A percentile compares a stretch with the other conserved stretches of the same genome.
These are phyloP conservation scores for Drosophila punjabiensis DNA, from an alignment of 1,140 invertebrate genomes.

Conservation along the genomic window DNA sequence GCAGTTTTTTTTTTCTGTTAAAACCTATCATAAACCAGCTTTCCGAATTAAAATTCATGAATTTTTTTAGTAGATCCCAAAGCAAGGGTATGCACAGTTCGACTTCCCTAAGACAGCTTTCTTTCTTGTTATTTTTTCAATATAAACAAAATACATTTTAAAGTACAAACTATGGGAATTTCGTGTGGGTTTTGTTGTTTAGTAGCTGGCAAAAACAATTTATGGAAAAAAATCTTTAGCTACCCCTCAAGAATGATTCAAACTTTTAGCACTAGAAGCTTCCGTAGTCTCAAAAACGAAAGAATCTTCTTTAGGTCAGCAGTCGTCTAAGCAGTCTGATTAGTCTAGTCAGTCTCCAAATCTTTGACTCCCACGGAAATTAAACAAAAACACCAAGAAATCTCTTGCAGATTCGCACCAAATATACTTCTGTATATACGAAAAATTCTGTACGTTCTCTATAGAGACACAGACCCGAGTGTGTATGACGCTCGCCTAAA, in stretches of 20 bases:
- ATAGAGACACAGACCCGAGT: conserved; percentile 31
- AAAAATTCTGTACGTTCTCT: conserved; percentile 7
- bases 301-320: conserved; percentile 60
- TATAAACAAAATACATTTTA: conserved; percentile 23
- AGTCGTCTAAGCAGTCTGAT: conserved; percentile 21
- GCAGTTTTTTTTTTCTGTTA: too few relatives aligned
- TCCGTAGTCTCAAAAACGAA: neutral
- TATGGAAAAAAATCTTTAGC: neutral
- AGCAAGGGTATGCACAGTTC: neutral
- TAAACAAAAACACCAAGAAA: conserved; percentile 25
- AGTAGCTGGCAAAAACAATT: conserved; percentile 3
- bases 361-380: conserved; percentile 33
- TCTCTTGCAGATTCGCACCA: conserved; percentile 17
- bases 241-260: neutral
- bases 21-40: too few relatives aligned
- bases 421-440: conserved; percentile 28
- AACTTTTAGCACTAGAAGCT: neutral
- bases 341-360: conserved; percentile 22
- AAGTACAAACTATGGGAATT: conserved; percentile 5
- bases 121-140: neutral
- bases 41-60: neutral
- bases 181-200: conserved; percentile 3
- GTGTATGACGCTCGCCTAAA: conserved; percentile 73
- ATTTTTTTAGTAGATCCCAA: neutral
- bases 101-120: neutral